Base-by-base conservation (phyloP, 2,888 invertebrate genomes). In the Rhimphoctona megacephalus region DNA sequence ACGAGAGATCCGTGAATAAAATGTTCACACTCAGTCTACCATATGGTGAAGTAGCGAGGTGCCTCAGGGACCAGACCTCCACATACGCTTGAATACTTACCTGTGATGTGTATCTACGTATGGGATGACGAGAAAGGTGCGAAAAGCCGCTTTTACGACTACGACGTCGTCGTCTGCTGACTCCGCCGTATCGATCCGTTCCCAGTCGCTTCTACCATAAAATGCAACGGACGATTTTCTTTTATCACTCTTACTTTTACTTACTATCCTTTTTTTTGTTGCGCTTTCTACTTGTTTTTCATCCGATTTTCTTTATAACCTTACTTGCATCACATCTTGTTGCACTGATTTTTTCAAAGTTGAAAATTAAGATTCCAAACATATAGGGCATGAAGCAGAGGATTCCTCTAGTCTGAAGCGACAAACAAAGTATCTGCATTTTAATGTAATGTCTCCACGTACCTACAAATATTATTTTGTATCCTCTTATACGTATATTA, bases 361-460 rank as follows among this genome's bases (percentile, higher is more conserved):
- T 72, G 14, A 9, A 72, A 72, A n/a, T 52, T 19, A 52, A 72
- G 30, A 72, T 36, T 36, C 36, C 1, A 1, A 33, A 52, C 33
- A 11, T 30, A 72, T 54, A 30, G 43, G 36, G 36, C 52, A 72
- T 52, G 9, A 22, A 54, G n/a, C 49, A 17, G 39, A 57, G 43
- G 36, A 74, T 25, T 30, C 17, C 57, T 36, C 14, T 43, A 33
- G 54, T n/a, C 80, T 49, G 86, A 88, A 87, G 88, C 84, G 86
- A 89, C 85, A 87, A 88, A 90, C 89, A 89, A 87, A 89, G 14
- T 30, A 64, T 36, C 77, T 70, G 19, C 39, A 74, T 39, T 30
- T 19, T 61, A 11, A 11, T 57, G 57, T 25, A 49, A 46, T 61
- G 43, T 25, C 46, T 67, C 66, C 89, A 85, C 89, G 86, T 87